Evolutionary conservation across 2,888 invertebrate genomes (phyloP).

Genomic region (Nasonovia ribisnigri): DNA sequence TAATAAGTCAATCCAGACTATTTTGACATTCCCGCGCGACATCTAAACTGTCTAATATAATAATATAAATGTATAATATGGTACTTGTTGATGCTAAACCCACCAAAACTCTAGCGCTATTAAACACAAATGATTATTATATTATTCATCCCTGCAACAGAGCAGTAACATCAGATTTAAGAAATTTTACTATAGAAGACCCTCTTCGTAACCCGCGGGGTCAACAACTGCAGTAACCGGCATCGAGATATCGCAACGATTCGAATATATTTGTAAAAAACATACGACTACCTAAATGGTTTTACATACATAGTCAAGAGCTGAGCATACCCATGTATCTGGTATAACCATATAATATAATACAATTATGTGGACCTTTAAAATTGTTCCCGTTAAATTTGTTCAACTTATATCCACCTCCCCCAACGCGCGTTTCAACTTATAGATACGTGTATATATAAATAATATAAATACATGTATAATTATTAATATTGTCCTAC

Average conservation of each 20-base stretch:
- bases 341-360: background rate
- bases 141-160: background rate
- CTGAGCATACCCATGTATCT: background rate
- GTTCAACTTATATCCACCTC: background rate
- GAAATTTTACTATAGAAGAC: background rate
- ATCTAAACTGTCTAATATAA: background rate
- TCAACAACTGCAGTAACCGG: background rate
- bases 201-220: background rate
- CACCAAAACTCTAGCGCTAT: background rate
- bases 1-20: background rate
- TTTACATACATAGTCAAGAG: background rate
- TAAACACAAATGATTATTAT: background rate
- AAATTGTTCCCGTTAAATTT: background rate
- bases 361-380: background rate
- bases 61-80: background rate
- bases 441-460: background rate
- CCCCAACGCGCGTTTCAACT: background rate
- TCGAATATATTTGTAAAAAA: background rate
- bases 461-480: background rate
- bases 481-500: background rate
- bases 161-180: background rate
- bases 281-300: background rate
- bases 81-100: background rate
- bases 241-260: background rate
- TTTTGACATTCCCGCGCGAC: background rate